A percentile compares a stretch with the other conserved stretches of the same genome.
Evolutionary conservation across 2,888 invertebrate genomes (phyloP).

Genomic region (Hymenopus coronatus): DNA sequence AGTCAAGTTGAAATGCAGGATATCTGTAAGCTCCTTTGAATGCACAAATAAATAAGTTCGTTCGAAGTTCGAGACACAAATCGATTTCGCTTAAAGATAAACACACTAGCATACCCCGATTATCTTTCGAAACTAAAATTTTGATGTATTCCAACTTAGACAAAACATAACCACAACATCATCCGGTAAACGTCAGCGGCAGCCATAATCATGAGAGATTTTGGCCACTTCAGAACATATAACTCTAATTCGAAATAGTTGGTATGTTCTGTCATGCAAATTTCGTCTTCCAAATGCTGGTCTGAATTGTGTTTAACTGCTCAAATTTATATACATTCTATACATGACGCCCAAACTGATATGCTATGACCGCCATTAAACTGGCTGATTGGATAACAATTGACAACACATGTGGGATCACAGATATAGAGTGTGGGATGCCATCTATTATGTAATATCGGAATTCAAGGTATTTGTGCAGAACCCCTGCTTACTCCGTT

Average conservation of each 20-base stretch:
- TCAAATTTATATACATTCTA: background rate
- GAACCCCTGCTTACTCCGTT: too few species aligned
- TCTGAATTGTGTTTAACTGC: background rate
- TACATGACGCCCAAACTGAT: background rate
- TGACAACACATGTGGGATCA: too few species aligned
- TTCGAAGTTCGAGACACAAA: background rate
- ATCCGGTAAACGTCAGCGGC: background rate
- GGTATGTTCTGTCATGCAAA: background rate
- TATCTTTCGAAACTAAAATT: background rate
- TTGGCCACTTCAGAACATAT: background rate
- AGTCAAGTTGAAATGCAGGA: background rate
- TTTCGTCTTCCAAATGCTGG: background rate
- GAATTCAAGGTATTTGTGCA: background rate
- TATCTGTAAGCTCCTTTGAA: background rate
- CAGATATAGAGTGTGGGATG: too few species aligned
- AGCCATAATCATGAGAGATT: background rate
- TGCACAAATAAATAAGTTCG: background rate
- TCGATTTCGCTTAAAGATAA: background rate
- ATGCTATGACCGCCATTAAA: background rate
- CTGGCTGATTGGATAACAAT: background rate
- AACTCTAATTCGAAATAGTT: background rate
- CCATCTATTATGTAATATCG: background rate
- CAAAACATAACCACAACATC: background rate
- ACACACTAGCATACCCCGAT: background rate
- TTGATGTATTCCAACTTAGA: background rate